Evolutionary conservation across 2,888 invertebrate species (phyloP), one percentile per base, ranked within the genome.

Genomic region (Lottia scabra): DNA sequence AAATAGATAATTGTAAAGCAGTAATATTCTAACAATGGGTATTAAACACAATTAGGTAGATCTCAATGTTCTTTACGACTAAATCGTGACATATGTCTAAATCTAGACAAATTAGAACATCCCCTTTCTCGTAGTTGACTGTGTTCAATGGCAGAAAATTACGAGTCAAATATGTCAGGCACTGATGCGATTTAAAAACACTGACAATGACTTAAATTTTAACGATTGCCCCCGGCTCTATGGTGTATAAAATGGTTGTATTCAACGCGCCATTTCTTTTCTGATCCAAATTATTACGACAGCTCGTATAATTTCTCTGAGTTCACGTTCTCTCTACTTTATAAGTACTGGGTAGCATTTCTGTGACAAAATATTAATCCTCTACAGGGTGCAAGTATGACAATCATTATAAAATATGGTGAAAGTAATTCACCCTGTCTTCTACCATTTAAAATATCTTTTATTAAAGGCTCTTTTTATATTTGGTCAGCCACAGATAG

Each of bases 151-250:
- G 56, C 23, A 56, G 23, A 19, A 56, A 56, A 56, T 56, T 56
- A 56, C 23, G 23, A 56, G 23, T 56, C 56, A 56, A 56, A 56
- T 56, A 56, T 56, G 56, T 56, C 56, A 56, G 56, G 19, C 19
- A 56, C 19, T 56, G 56, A 56, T 23, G 56, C 56, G 56, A 56
- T 23, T 56, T 23, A 56, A 56, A 56, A 56, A 19, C 56, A 56
- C 56, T 56, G 56, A 56, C 56, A 56, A 56, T 56, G 19, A 56
- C 56, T 23, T 56, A 56, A 56, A 56, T 56, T 56, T 56, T 56
- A 56, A 56, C 56, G 56, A 56, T 56, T 10, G 56, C 56, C 56
- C 56, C 23, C 19, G 56, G 56, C 19, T 56, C 23, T 56, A 19
- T 56, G 56, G 12, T 19, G 56, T 23, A 56, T 56, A 12, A 56